Evolutionary conservation across 1,140 invertebrate species (phyloP).

Genomic region (Frieseomelitta varia): DNA sequence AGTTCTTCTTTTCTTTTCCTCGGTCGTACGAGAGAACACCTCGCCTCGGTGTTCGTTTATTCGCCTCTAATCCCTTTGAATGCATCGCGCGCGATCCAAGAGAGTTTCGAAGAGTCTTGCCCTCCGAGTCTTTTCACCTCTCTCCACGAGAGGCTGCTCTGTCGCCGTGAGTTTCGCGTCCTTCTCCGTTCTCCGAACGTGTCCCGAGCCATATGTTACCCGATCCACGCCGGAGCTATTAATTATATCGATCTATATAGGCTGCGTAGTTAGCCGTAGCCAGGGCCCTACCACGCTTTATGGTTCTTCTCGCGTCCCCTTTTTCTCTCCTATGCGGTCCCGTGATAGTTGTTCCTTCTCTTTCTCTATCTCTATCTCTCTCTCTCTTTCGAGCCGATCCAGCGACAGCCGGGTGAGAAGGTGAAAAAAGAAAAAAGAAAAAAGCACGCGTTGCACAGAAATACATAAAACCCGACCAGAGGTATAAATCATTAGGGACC

Average conservation of each 20-base stretch:
- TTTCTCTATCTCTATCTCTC: slow-evolving; percentile 38
- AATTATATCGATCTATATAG: slow-evolving; percentile 81
- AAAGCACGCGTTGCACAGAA: slow-evolving; percentile 75
- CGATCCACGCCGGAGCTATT: slow-evolving; percentile 78
- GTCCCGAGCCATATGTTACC: slow-evolving; percentile 79
- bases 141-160: neutral
- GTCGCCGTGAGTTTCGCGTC: slow-evolving; percentile 1
- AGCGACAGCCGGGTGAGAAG: slow-evolving; percentile 73
- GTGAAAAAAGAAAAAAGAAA: slow-evolving; percentile 70
- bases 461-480: slow-evolving; percentile 78
- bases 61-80: slow-evolving; percentile 77
- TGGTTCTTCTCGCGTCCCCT: slow-evolving; percentile 46
- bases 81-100: slow-evolving; percentile 60
- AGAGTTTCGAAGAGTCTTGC: slow-evolving; percentile 71
- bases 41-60: slow-evolving; percentile 69
- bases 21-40: slow-evolving; percentile 35
- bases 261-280: slow-evolving; percentile 67
- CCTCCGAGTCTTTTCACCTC: slow-evolving; percentile 56
- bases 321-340: neutral
- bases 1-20: slow-evolving; percentile 62
- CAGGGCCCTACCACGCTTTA: slow-evolving; percentile 55
- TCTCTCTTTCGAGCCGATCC: slow-evolving; percentile 44
- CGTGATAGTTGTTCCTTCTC: slow-evolving; percentile 24
- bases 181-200: slow-evolving; percentile 43
- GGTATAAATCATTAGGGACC: slow-evolving; percentile 79